Percentiles rank a stretch among this genome's conserved stretches.
Conservation (phyloP, 2,113 vertebrate species). For the Orthonyx spaldingii region DNA sequence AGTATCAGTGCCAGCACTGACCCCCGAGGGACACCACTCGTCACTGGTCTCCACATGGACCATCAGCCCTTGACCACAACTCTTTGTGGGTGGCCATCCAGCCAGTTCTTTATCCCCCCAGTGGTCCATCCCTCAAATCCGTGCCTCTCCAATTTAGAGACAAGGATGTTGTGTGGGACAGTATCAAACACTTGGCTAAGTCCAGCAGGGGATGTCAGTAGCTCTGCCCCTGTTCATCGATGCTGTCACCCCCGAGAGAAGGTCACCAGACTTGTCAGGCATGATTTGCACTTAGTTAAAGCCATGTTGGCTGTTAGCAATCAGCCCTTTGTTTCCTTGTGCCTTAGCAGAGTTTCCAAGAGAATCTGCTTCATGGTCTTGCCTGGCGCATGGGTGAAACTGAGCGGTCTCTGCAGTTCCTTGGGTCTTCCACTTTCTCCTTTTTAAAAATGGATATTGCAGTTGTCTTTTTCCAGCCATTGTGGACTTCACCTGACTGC, state of each 20-base stretch:
- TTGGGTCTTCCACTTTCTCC: not conserved
- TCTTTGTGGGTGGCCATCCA: not conserved
- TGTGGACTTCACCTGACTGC: not conserved
- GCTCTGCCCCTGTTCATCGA: not conserved
- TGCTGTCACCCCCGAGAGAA: not conserved
- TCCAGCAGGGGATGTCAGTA: not conserved
- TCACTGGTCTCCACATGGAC: not conserved
- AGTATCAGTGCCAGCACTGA: not conserved
- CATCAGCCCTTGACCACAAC: not conserved
- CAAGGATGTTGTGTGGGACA: not conserved
- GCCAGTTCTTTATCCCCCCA: not conserved
- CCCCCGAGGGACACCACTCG: not conserved
- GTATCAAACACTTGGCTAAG: not conserved
- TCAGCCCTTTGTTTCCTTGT: not conserved
- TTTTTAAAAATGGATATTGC: not conserved
- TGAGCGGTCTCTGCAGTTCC: fast-evolving
- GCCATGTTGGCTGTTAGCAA: not conserved
- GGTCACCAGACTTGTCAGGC: not conserved
- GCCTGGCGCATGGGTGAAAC: not conserved
- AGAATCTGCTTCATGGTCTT: not conserved
- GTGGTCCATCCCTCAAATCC: not conserved
- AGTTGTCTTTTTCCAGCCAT: not conserved
- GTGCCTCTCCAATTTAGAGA: not conserved
- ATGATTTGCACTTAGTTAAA: not conserved
- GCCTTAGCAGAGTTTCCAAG: not conserved